Base-by-base conservation (phyloP, 2,888 invertebrate species). In the Meloe dianella region DNA sequence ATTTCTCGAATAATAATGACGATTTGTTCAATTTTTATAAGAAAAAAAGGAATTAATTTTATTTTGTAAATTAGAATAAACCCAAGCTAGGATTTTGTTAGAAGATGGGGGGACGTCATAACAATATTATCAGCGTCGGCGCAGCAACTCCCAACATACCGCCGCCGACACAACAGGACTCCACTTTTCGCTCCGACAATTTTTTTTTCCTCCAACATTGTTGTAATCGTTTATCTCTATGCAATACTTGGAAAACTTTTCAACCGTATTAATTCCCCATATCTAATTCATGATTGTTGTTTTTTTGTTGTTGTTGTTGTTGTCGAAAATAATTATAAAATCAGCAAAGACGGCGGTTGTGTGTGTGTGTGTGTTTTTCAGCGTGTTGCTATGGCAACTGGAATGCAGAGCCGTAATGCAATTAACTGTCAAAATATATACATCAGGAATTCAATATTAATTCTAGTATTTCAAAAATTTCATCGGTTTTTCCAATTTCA, bases 391-490 rank as follows among this genome's bases (percentile, higher is more conserved):
- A 51, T 20, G 47, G 47, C 4, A 22, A 51, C 47, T 10, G 20
- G 47, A 51, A 51, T 51, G 47, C 47, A 51, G n/a, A n/a, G 22
- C 47, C 47, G 22, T 51, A 51, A 51, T 51, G 47, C 47, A 51
- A 51, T 51, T 51, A n/a, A 51, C 47, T 51, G 22, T 22, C 47
- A 51, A 51, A 20, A 51, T 22, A n/a, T n/a, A n/a, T n/a, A n/a
- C n/a, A 47, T 47, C 20, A 47, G 20, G 47, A 47, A 47, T 47
- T 47, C 47, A 47, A 47, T 47, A 47, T 38, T 2, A n/a, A 4
- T 38, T 38, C 9, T 14, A 14, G 38, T n/a, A 47, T 47, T 47
- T 47, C 10, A n/a, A n/a, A 38, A 38, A 38, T 4, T 38, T 38
- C 14, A 41, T 41, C 41, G 41, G n/a, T n/a, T 41, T 41, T 41